These are phyloP conservation scores for Pimephales promelas DNA, from an alignment of 2,113 vertebrate genomes.

Conservation along the genomic window DNA sequence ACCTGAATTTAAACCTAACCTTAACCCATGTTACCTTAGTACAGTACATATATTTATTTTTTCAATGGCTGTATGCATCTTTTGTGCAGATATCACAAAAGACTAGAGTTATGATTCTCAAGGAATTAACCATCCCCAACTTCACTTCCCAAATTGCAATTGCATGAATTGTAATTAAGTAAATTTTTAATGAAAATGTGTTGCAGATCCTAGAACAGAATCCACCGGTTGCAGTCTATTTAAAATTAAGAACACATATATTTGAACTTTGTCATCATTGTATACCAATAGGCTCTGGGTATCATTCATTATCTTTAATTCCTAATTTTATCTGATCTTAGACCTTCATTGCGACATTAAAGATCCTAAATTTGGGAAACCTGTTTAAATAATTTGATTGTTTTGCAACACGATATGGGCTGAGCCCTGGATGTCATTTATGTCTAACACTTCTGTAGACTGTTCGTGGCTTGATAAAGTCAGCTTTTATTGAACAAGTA, in stretches of 20 bases:
- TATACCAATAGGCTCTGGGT: neutral
- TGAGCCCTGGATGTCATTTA: neutral
- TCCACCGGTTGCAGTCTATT: neutral
- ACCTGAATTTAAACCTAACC: too few species aligned
- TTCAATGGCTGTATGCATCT: too few species aligned
- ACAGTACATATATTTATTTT: too few species aligned
- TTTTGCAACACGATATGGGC: neutral
- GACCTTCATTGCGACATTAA: neutral
- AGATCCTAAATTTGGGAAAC: neutral
- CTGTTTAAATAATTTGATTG: neutral
- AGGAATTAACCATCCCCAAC: neutral
- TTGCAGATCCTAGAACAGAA: neutral
- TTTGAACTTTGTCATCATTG: neutral
- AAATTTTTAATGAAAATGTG: neutral
- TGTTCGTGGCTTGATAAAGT: neutral
- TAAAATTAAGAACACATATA: neutral
- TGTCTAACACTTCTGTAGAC: neutral
- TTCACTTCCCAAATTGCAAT: too few species aligned
- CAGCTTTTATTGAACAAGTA: neutral
- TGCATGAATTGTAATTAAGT: neutral
- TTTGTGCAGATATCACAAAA: neutral
- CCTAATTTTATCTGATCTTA: neutral
- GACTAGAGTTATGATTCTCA: neutral
- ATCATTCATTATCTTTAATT: neutral
- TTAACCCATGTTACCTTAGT: too few species aligned